phyloP scores from a whole-genome alignment of 2,113 vertebrate genomes.

The Rhinogobius similis region DNA sequence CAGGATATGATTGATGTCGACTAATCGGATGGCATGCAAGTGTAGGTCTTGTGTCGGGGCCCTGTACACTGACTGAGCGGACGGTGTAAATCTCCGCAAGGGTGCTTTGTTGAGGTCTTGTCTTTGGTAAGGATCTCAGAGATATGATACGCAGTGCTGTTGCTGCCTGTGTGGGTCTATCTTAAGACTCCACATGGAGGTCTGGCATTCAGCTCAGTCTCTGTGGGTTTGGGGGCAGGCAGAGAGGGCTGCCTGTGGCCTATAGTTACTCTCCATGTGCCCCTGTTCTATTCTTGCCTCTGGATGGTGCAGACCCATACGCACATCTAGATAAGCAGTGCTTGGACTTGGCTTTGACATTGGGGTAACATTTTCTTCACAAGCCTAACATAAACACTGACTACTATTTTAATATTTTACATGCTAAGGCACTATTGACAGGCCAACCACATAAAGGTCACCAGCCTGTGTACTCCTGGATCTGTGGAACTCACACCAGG shows the following conservation, averaged over 20 bases:
- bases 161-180: slow-evolving; percentile 76
- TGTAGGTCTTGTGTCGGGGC: slow-evolving; percentile 53
- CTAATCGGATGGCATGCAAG: slow-evolving; percentile 72
- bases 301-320: slow-evolving; percentile 49
- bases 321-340: slow-evolving; percentile 61
- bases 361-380: slow-evolving; percentile 27
- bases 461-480: neutral
- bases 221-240: slow-evolving; percentile 65
- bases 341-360: slow-evolving; percentile 45
- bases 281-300: slow-evolving; percentile 61
- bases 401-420: slow-evolving; percentile 20
- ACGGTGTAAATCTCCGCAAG: slow-evolving; percentile 63
- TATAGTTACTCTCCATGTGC: slow-evolving; percentile 64
- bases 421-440: neutral
- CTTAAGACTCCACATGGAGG: slow-evolving; percentile 78
- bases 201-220: slow-evolving; percentile 76
- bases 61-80: slow-evolving; percentile 44
- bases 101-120: slow-evolving; percentile 66
- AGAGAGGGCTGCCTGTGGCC: slow-evolving; percentile 64
- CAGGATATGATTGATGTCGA: slow-evolving; percentile 75
- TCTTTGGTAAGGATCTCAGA: slow-evolving; percentile 72
- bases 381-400: slow-evolving; percentile 12
- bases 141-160: slow-evolving; percentile 74
- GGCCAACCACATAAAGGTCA: neutral
- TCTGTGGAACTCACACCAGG: neutral